Percentiles rank a stretch among this genome's conserved stretches.
Evolutionary conservation across 2,797 vertebrate genomes (phyloP).

Genomic region (Peromyscus eremicus): DNA sequence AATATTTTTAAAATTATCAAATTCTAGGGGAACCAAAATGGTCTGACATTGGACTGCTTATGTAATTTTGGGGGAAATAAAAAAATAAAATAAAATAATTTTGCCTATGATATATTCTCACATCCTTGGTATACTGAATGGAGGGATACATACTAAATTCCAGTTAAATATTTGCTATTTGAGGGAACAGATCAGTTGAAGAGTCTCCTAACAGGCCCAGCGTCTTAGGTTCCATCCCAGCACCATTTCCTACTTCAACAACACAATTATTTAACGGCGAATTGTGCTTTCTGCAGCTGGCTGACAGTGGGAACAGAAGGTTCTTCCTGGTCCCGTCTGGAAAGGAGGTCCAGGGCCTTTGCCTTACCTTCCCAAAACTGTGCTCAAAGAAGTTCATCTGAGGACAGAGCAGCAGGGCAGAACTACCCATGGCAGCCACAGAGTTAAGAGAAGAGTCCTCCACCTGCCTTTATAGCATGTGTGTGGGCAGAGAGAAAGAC

Average conservation of each 20-base stretch:
- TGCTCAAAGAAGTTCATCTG: background rate
- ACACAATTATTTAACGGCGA: background rate
- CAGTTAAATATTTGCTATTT: slow-evolving; percentile 10
- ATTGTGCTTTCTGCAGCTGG: background rate
- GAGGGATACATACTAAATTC: background rate
- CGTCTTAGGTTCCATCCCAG: background rate
- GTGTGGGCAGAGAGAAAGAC: background rate
- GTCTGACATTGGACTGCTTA: slow-evolving; percentile 68
- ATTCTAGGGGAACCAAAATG: slow-evolving; percentile 50
- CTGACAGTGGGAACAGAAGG: background rate
- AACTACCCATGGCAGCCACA: background rate
- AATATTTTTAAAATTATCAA: slow-evolving; percentile 65
- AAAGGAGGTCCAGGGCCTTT: slow-evolving; percentile 26
- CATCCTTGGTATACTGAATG: slow-evolving; percentile 29
- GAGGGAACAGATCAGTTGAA: background rate
- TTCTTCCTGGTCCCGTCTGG: background rate
- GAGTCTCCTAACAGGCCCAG: background rate
- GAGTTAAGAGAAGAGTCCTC: background rate
- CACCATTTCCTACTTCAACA: background rate
- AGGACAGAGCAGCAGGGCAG: background rate
- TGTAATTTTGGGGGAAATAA: slow-evolving; percentile 2
- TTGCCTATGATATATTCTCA: slow-evolving; percentile 25
- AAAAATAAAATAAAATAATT: background rate
- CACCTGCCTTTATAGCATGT: background rate
- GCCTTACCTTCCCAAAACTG: slow-evolving; percentile 37